Evolutionary conservation across 1,140 invertebrate species (phyloP).

Genomic region (Heliconius hermathena): DNA sequence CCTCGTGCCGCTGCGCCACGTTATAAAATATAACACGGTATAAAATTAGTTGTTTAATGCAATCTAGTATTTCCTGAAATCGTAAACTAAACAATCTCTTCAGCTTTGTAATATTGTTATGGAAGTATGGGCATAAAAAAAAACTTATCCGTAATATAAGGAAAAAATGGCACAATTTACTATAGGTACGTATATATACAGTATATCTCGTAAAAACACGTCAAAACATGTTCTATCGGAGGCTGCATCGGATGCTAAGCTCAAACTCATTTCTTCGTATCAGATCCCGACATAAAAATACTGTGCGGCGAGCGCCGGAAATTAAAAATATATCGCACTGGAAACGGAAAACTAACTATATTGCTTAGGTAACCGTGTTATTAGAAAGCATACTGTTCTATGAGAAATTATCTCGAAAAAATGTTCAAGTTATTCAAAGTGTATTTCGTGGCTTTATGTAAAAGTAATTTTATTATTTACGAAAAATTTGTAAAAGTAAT

Average conservation of each 20-base stretch:
- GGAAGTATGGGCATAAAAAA: no score
- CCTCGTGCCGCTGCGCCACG: no score
- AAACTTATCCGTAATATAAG: not conserved
- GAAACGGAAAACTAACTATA: slow-evolving; percentile 34
- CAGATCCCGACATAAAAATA: slow-evolving; percentile 32
- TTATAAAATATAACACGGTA: no score
- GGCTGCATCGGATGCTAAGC: slow-evolving; percentile 7
- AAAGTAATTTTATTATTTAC: no score
- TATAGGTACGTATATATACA: not conserved
- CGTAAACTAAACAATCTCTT: no score
- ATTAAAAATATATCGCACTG: slow-evolving; percentile 47
- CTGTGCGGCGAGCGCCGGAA: slow-evolving; percentile 37
- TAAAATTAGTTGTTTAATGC: no score
- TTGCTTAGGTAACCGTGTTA: slow-evolving; percentile 18
- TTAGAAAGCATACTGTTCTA: slow-evolving; percentile 11
- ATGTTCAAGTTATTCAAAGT: no score
- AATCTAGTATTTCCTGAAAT: no score
- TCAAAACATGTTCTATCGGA: not conserved
- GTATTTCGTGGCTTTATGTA: not conserved
- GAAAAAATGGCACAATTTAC: not conserved
- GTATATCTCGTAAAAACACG: not conserved
- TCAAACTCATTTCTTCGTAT: slow-evolving; percentile 20
- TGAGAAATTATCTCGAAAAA: no score
- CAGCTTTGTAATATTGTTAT: no score
- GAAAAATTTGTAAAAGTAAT: no score